phyloP scores from a whole-genome alignment of 2,797 vertebrate species.

The Gobionotothen gibberifrons region DNA sequence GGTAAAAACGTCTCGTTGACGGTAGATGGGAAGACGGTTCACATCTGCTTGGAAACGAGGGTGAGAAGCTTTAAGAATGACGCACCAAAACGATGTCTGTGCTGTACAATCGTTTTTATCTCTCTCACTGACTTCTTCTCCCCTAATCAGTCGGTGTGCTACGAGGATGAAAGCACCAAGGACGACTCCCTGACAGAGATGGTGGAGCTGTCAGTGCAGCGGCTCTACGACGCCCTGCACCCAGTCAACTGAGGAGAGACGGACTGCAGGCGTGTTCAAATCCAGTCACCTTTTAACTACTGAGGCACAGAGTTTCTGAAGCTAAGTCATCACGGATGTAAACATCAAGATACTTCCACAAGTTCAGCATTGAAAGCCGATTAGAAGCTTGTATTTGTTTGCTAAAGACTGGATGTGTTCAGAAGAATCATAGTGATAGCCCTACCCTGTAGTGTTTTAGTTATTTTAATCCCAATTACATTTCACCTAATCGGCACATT shows the following conservation, averaged over 20 bases:
- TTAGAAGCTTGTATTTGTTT: neutral
- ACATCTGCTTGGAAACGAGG: slow-evolving; percentile 81
- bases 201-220: slow-evolving; percentile 91
- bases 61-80: slow-evolving; percentile 53
- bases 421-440: neutral
- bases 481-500: neutral
- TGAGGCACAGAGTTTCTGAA: neutral
- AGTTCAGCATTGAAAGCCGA: neutral
- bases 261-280: neutral
- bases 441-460: neutral
- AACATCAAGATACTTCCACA: neutral
- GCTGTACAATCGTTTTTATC: neutral
- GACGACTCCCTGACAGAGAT: slow-evolving; percentile 92
- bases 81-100: neutral
- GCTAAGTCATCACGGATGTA: neutral
- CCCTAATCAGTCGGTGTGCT: slow-evolving; percentile 83
- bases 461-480: neutral
- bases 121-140: neutral
- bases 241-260: slow-evolving; percentile 74
- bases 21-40: slow-evolving; percentile 89
- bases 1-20: slow-evolving; percentile 85
- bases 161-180: slow-evolving; percentile 88
- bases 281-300: neutral
- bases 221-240: slow-evolving; percentile 90
- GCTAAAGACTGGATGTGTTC: slow-evolving; percentile 1